Evolutionary conservation across 2,797 vertebrate genomes (phyloP).

Genomic region (Lutjanus campechanus): DNA sequence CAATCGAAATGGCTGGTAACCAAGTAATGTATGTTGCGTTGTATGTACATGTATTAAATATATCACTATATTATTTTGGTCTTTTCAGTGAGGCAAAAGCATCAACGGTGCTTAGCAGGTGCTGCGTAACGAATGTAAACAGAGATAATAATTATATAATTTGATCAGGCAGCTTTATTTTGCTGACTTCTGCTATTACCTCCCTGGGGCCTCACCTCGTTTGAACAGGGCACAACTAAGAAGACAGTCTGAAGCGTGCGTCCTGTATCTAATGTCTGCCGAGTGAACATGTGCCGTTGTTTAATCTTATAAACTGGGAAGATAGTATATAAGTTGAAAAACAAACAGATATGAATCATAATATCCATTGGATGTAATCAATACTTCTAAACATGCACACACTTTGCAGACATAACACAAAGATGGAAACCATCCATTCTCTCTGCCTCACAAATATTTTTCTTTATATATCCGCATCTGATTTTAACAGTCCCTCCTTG

Average conservation of each 20-base stretch:
- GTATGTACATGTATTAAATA: too few species aligned
- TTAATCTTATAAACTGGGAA: conserved; percentile 12
- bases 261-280: background rate
- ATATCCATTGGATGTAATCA: conserved; percentile 7
- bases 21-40: background rate
- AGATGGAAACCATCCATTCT: conserved; percentile 29
- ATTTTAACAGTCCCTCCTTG: background rate
- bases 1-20: conserved; percentile 3
- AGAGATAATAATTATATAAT: conserved; percentile 12
- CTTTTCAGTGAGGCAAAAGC: background rate
- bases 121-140: background rate
- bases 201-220: background rate
- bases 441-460: conserved; percentile 26
- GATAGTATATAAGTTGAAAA: background rate
- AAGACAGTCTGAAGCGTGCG: conserved; percentile 10
- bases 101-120: background rate
- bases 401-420: conserved; percentile 26
- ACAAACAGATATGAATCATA: conserved; percentile 1
- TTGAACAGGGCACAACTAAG: conserved; percentile 3
- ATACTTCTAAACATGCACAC: conserved; percentile 22
- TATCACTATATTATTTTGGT: background rate
- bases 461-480: background rate
- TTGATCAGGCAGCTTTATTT: conserved; percentile 24
- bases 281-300: background rate
- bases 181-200: conserved; percentile 26